phyloP scores from a whole-genome alignment of 2,797 vertebrate species.

The Cuculus canorus region DNA sequence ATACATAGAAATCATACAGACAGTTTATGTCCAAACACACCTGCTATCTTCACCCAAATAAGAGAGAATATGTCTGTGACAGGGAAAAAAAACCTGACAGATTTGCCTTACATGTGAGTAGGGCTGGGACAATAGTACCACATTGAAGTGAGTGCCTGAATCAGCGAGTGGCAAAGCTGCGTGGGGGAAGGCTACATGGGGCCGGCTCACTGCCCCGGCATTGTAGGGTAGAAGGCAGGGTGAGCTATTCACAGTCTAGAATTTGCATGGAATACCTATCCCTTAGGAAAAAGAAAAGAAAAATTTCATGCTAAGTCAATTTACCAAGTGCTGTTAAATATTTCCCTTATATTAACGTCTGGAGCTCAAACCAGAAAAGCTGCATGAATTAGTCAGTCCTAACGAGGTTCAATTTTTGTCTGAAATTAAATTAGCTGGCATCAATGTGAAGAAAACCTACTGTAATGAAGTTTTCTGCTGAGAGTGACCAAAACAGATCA shows the following conservation, averaged over 20 bases:
- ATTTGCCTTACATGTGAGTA: background rate
- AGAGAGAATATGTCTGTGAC: background rate
- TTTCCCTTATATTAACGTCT: background rate
- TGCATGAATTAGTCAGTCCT: background rate
- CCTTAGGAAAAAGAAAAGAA: background rate
- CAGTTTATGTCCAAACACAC: background rate
- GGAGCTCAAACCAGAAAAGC: background rate
- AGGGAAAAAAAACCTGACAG: too few relatives aligned
- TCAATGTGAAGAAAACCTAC: background rate
- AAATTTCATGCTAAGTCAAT: background rate
- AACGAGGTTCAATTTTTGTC: background rate
- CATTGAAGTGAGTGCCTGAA: background rate
- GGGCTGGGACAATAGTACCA: background rate
- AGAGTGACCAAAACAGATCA: background rate
- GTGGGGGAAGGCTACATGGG: background rate
- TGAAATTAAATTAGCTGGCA: background rate
- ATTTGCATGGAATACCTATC: background rate
- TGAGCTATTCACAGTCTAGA: background rate
- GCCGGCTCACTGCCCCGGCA: background rate
- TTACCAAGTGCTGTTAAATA: background rate
- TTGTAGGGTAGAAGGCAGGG: background rate
- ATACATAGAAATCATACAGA: background rate
- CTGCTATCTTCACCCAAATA: background rate
- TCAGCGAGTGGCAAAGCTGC: background rate
- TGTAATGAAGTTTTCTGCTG: background rate